These are phyloP conservation scores for Pangasius krempfi DNA, from an alignment of 2,797 vertebrate genomes.

Conservation along the genomic window DNA sequence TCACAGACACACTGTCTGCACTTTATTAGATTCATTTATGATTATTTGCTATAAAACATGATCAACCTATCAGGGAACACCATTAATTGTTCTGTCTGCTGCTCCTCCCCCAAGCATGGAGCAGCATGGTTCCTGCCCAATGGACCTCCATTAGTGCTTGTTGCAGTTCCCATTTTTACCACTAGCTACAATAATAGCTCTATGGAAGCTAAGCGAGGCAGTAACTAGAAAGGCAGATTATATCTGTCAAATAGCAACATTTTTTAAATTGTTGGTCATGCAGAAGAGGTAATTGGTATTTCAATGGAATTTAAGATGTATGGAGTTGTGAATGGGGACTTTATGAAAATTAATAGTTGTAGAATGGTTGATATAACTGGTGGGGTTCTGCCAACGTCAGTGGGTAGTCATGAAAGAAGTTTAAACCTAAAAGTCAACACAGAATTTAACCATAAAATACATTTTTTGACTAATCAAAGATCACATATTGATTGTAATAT, in stretches of 20 bases:
- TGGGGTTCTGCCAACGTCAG: neutral
- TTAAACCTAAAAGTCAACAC: neutral
- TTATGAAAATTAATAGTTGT: neutral
- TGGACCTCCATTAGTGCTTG: neutral
- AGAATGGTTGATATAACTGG: neutral
- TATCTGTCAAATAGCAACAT: neutral
- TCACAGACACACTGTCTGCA: neutral
- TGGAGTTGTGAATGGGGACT: neutral
- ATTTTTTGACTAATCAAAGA: neutral
- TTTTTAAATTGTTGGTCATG: neutral
- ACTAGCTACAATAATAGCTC: neutral
- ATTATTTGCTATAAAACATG: neutral
- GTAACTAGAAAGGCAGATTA: neutral
- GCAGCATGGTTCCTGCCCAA: neutral
- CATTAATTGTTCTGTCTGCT: neutral
- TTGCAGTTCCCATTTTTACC: neutral
- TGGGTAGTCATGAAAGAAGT: neutral
- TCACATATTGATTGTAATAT: neutral
- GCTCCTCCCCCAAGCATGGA: neutral
- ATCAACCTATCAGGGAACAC: neutral
- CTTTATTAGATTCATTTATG: neutral
- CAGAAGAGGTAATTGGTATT: neutral
- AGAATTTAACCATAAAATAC: neutral
- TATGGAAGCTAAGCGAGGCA: neutral
- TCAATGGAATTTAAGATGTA: neutral